Evolutionary conservation across 2,888 invertebrate genomes (phyloP), one percentile per base, ranked within the genome.

Genomic region (Tortricodes alternella): DNA sequence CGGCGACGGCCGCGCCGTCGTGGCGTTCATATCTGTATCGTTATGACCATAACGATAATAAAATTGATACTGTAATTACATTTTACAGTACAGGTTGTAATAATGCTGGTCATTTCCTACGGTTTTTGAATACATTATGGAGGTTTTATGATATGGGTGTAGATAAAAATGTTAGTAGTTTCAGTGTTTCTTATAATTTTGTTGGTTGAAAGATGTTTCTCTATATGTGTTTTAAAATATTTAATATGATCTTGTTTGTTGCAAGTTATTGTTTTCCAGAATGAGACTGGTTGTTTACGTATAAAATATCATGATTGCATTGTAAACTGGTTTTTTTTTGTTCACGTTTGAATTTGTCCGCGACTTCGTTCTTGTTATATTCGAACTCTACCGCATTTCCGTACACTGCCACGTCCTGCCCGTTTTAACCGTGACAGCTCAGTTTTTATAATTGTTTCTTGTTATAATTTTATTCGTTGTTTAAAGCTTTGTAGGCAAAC

Each of bases 401-500:
- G 27, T 27, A 16, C 63, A 62, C 63, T 63, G 63, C 61, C 61
- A 58, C 53, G 59, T 39, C 37, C 55, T 23, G 53, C 51, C 62
- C 35, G 24, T 58, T 46, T 64, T 67, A 62, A 49, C 41, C 16
- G 39, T 62, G 65, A 64, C 60, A 74, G 74, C 76, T 74, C 72
- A 80, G 77, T 76, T 63, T 63, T 78, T 73, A 76, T 76, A 66
- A 78, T 81, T 83, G 75, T 84, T 81, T 82, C 78, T 85, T 82
- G 84, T 85, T 85, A 80, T 78, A 66, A 63, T 60, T 62, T 78
- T 77, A 76, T 75, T 77, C 78, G 76, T 73, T 78, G 68, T 76
- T 76, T 77, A 75, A 78, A 65, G 85, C 85, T 88, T 84, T 73
- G 74, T 87, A 82, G 78, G 68, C 74, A 74, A 72, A 64, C 74